Evolutionary conservation across 2,797 vertebrate species (phyloP).

Genomic region (Prionace glauca): DNA sequence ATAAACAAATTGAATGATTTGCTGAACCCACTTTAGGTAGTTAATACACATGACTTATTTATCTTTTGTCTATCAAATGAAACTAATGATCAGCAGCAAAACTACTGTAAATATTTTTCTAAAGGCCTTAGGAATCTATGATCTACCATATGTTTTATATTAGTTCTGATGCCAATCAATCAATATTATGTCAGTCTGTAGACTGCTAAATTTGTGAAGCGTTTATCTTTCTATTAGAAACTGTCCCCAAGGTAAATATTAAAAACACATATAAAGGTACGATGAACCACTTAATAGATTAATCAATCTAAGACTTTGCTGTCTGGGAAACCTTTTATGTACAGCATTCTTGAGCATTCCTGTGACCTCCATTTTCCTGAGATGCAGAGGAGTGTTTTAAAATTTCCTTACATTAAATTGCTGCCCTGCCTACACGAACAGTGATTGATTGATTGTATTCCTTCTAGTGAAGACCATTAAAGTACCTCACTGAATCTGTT

Average conservation of each 20-base stretch:
- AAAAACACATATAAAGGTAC: slow-evolving; percentile 30
- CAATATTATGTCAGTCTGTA: slow-evolving; percentile 27
- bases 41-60: neutral
- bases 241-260: slow-evolving; percentile 27
- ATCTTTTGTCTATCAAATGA: slow-evolving; percentile 10
- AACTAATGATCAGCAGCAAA: neutral
- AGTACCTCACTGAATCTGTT: neutral
- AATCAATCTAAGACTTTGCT: slow-evolving; percentile 30
- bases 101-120: slow-evolving; percentile 33
- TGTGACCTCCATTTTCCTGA: slow-evolving; percentile 36
- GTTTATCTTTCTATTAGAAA: neutral
- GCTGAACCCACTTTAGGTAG: neutral
- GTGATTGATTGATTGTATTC: slow-evolving; percentile 29
- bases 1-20: neutral
- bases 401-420: slow-evolving; percentile 37
- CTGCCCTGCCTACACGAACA: slow-evolving; percentile 15
- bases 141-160: slow-evolving; percentile 36
- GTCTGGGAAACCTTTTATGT: slow-evolving; percentile 34
- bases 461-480: neutral
- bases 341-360: slow-evolving; percentile 31
- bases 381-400: slow-evolving; percentile 35
- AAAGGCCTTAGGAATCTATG: slow-evolving; percentile 20
- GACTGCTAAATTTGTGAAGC: slow-evolving; percentile 33
- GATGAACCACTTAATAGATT: slow-evolving; percentile 36
- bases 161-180: slow-evolving; percentile 35